These are phyloP conservation scores for Drosophila helvetica DNA, from an alignment of 2,888 invertebrate genomes.

Conservation along the genomic window DNA sequence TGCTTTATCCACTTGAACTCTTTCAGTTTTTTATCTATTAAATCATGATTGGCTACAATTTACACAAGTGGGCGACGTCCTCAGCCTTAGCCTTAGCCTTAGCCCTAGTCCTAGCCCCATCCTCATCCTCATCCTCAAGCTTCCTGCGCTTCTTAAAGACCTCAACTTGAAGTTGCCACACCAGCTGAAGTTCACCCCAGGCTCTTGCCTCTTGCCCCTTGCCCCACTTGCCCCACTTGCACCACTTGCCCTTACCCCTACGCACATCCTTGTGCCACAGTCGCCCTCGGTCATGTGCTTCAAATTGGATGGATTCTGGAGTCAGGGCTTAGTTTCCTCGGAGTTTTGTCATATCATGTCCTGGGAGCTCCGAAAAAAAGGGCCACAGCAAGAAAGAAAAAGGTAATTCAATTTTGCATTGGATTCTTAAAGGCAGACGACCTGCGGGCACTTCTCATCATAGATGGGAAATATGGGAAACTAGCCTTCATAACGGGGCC, in stretches of 20 bases:
- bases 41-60: constrained; percentile 79
- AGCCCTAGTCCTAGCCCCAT: neutral
- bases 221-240: no score
- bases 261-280: neutral
- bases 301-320: constrained; percentile 41
- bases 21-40: constrained; percentile 76
- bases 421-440: neutral
- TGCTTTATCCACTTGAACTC: constrained; percentile 77
- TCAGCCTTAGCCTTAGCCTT: neutral
- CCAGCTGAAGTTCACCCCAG: constrained; percentile 23
- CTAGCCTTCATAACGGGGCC: no score
- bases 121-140: constrained; percentile 12
- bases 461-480: no score
- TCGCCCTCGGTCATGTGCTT: constrained; percentile 55
- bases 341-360: constrained; percentile 31
- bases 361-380: neutral
- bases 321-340: neutral
- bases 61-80: constrained; percentile 65
- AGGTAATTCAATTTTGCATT: constrained; percentile 9
- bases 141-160: constrained; percentile 35
- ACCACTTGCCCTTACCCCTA: neutral
- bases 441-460: no score
- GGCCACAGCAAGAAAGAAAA: neutral
- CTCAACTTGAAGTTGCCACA: constrained; percentile 21
- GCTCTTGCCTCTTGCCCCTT: constrained; percentile 5